Evolutionary conservation across 1,140 invertebrate species (phyloP), one percentile per base, ranked within the genome.

Genomic region (Diorhabda elongata): DNA sequence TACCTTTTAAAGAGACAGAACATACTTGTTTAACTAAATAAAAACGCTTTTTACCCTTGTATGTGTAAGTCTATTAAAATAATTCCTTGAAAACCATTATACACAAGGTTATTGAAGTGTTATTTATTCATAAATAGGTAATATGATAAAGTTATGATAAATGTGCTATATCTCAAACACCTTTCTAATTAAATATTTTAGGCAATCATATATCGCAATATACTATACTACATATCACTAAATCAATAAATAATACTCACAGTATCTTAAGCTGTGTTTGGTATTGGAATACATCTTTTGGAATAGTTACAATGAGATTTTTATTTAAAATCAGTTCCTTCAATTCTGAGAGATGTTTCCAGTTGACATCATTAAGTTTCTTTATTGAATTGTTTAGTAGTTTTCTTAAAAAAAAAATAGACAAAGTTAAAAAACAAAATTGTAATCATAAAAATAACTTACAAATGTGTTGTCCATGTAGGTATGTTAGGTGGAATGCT

Each of bases 291-390:
- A 91, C 82, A 69, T 91, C 87, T 77, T 90, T 91, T 11, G 87
- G 86, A 41, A 96, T 77, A 41, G 83, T 84, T 65, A 79, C 82
- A 58, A 97, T 82, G 69, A 87, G 85, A 87, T 97, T 97, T 77
- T 90, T 90, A 74, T 91, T 93, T 62, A 97, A 79, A 76, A 91
- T 91, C 66, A 97, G 82, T 71, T 91, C 88, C 66, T 87, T 85
- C 26, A 97, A 83, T 41, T 84, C 83, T 6, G 86, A 86, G n/a
- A 97, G 80, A 79, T 90, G 89, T 71, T 88, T 85, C 71, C 96
- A 88, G 63, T 87, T 86, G 58, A 86, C 85, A 70, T 86, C 85
- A 75, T 90, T 86, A 44, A 96, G 86, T 7, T 81, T 79, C 66
- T 83, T 82, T 67, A 96, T 89, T 66, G 86, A 85, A 83, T 95